phyloP scores from a whole-genome alignment of 2,797 vertebrate genomes.

The Syngnathus acus region DNA sequence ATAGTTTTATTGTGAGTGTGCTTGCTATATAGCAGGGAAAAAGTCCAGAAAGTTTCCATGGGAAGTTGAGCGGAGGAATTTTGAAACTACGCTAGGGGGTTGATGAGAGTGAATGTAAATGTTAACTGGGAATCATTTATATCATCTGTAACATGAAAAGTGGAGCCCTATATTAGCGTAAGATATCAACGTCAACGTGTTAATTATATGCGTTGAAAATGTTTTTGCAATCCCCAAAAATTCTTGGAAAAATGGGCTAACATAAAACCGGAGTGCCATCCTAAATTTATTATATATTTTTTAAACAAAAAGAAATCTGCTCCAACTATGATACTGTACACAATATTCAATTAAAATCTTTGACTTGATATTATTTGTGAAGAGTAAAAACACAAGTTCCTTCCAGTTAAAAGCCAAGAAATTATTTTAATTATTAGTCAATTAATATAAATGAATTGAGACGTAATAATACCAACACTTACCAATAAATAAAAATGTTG shows the following conservation, averaged over 20 bases:
- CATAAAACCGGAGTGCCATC: no score
- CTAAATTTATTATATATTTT: no score
- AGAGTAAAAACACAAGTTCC: not conserved
- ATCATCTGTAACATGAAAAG: not conserved
- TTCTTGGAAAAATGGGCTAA: no score
- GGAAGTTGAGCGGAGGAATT: not conserved
- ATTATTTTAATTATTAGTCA: no score
- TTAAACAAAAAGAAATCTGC: not conserved
- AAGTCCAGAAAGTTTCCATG: not conserved
- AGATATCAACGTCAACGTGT: no score
- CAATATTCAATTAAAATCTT: not conserved
- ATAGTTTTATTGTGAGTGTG: not conserved
- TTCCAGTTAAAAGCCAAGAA: not conserved
- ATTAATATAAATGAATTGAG: no score
- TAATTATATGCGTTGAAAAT: no score
- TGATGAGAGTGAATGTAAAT: not conserved
- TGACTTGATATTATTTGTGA: not conserved
- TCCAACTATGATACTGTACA: not conserved
- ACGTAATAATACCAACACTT: not conserved
- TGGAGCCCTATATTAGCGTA: no score
- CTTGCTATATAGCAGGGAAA: not conserved
- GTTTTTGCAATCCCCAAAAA: no score
- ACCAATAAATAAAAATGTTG: not conserved
- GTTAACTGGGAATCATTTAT: not conserved
- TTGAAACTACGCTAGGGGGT: not conserved